Evolutionary conservation across 2,888 invertebrate genomes (phyloP).

Genomic region (Electrophaes corylata): DNA sequence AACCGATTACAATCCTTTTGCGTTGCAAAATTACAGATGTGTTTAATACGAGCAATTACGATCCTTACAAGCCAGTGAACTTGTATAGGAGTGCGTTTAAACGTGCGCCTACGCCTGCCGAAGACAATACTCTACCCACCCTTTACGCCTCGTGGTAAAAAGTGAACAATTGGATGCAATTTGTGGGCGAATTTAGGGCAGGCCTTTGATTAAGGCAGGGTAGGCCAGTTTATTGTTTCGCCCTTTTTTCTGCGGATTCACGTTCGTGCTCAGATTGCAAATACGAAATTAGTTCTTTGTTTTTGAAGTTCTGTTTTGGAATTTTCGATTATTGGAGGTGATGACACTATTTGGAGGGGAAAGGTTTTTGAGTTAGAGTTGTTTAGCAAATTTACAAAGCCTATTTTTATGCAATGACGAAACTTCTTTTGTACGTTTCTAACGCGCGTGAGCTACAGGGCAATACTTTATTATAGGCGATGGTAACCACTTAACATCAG

Average conservation of each 20-base stretch:
- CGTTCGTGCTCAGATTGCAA: conserved; percentile 62
- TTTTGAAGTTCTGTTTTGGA: conserved; percentile 42
- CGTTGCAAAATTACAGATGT: conserved; percentile 54
- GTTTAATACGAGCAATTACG: conserved; percentile 58
- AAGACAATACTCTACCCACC: conserved; percentile 68
- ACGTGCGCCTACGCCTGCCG: conserved; percentile 55
- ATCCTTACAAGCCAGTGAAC: conserved; percentile 69
- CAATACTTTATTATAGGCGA: too few relatives aligned
- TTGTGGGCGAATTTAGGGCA: conserved; percentile 81
- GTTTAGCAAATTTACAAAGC: too few relatives aligned
- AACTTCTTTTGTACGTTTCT: too few relatives aligned
- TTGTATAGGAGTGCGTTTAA: conserved; percentile 67
- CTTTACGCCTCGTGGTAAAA: conserved; percentile 73
- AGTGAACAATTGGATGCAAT: conserved; percentile 84
- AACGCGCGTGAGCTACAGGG: too few relatives aligned
- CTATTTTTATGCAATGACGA: background rate
- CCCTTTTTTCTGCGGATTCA: conserved; percentile 66
- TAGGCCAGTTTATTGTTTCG: conserved; percentile 68
- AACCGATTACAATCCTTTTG: conserved; percentile 38
- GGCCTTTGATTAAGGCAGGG: conserved; percentile 72
- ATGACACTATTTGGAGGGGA: background rate
- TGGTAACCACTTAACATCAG: too few relatives aligned
- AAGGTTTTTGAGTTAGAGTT: too few relatives aligned
- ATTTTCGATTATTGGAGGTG: conserved; percentile 22
- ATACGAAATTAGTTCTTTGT: conserved; percentile 51